Conservation (phyloP, 2,888 invertebrate genomes). For the Acleris holmiana region DNA sequence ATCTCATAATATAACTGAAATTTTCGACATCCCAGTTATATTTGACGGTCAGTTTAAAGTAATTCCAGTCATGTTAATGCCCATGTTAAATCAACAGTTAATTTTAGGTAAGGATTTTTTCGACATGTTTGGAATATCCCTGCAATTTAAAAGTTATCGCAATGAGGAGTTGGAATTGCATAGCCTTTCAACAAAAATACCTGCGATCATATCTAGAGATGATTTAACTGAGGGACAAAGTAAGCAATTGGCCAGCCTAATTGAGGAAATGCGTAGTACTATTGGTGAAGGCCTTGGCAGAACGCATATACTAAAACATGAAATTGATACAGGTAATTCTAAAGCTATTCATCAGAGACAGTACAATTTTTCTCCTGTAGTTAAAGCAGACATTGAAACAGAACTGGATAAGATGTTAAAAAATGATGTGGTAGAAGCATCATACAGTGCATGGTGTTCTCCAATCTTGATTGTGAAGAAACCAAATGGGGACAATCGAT, state of each 20-base stretch:
- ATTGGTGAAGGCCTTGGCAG: constrained; percentile 35
- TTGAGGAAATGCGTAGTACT: constrained; percentile 11
- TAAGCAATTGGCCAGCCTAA: background rate
- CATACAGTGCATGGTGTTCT: constrained; percentile 36
- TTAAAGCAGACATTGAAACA: constrained; percentile 20
- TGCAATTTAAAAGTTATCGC: background rate
- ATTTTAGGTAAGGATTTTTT: constrained; percentile 35
- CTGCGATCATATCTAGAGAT: background rate
- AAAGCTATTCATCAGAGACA: constrained; percentile 20
- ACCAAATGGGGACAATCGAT: constrained; percentile 18
- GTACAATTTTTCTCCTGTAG: constrained; percentile 27
- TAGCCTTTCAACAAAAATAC: background rate
- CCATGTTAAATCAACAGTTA: constrained; percentile 21
- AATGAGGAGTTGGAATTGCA: background rate
- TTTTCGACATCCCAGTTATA: too few species aligned
- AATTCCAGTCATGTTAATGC: constrained; percentile 11
- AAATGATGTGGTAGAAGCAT: constrained; percentile 25
- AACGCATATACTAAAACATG: constrained; percentile 9
- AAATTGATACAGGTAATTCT: constrained; percentile 7
- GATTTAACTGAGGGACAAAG: background rate
- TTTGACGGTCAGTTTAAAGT: constrained; percentile 22
- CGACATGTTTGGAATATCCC: constrained; percentile 25
- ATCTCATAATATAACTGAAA: too few species aligned
- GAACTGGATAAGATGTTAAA: constrained; percentile 25
- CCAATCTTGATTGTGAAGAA: constrained; percentile 34